Evolutionary conservation across 2,888 invertebrate genomes (phyloP).

Genomic region (Hipparchia semele): DNA sequence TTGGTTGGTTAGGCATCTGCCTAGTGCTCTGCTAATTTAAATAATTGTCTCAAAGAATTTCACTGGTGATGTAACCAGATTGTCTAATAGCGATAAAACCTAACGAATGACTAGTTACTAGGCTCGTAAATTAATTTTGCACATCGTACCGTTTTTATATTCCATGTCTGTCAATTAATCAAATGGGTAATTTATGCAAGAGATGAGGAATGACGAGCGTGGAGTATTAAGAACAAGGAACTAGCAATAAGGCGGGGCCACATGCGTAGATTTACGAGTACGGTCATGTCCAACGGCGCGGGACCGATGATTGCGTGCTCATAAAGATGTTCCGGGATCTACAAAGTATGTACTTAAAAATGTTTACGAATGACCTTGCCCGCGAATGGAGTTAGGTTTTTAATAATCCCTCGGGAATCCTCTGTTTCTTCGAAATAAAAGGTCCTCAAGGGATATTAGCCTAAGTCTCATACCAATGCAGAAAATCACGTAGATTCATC

Average conservation of each 20-base stretch:
- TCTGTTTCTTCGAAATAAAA: no score
- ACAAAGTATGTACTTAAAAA: background rate
- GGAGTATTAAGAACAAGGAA: conserved; percentile 19
- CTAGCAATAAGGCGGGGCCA: conserved; percentile 41
- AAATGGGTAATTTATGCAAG: conserved; percentile 66
- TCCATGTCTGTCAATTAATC: conserved; percentile 65
- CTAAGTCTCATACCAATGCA: background rate
- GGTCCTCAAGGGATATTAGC: no score
- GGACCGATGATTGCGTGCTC: conserved; percentile 38
- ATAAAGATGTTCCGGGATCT: background rate
- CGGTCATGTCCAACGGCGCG: conserved; percentile 41
- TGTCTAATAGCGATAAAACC: background rate
- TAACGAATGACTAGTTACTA: conserved; percentile 39
- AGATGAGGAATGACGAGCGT: conserved; percentile 42
- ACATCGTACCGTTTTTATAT: conserved; percentile 40
- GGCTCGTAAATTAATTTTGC: conserved; percentile 67
- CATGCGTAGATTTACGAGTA: conserved; percentile 46
- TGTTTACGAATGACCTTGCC: no score
- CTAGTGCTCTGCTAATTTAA: conserved; percentile 3
- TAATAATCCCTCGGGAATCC: no score
- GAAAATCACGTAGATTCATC: no score
- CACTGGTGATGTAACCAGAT: conserved; percentile 13
- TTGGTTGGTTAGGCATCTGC: background rate
- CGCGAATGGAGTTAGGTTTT: no score
- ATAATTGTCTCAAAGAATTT: conserved; percentile 11